Base-by-base conservation (phyloP, 2,888 invertebrate species). In the Gandaritis pyraliata region DNA sequence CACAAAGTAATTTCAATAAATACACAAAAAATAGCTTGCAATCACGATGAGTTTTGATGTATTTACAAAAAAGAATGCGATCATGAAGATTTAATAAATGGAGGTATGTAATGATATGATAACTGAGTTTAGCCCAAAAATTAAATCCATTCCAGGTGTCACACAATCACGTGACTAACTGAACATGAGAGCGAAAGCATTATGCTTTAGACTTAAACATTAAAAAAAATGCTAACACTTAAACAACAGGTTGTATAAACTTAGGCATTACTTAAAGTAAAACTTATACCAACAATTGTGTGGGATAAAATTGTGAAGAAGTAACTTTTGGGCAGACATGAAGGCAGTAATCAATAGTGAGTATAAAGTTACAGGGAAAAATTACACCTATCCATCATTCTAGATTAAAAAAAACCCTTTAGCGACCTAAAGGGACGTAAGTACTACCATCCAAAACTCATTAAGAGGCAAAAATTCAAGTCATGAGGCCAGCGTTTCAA, bases 251-350 rank as follows among this genome's bases (percentile, higher is more conserved):
- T 87, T 82, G 82, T 86, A 87, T 82, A 87, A 89, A 88, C 90
- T 90, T 90, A 90, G 88, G 89, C 89, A 83, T 86, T 88, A 88
- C 85, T 89, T 90, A 90, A 84, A 81, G 82, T 88, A 87, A 72
- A 85, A 82, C 84, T 88, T 88, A 88, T 77, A 86, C 80, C 80
- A 73, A 83, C 77, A 74, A 74, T 75, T 76, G 79, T 76, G 71
- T 75, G 71, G 73, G 72, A 73, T 63, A 72, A 67, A 70, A 68
- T 68, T 59, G 64, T 70, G 69, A 71, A 73, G 73, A 59, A 66
- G 72, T 72, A 72, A 70, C 57, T 73, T 74, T 64, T 53, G 64
- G 76, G 72, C 73, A 74, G 74, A 78, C 71, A 62, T 62, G 49
- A 63, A 70, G 67, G 64, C 61, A 58, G 65, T 57, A 52, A 45